Evolutionary conservation across 2,888 invertebrate genomes (phyloP), one percentile per base, ranked within the genome.

Genomic region (Cartodere bifasciata): DNA sequence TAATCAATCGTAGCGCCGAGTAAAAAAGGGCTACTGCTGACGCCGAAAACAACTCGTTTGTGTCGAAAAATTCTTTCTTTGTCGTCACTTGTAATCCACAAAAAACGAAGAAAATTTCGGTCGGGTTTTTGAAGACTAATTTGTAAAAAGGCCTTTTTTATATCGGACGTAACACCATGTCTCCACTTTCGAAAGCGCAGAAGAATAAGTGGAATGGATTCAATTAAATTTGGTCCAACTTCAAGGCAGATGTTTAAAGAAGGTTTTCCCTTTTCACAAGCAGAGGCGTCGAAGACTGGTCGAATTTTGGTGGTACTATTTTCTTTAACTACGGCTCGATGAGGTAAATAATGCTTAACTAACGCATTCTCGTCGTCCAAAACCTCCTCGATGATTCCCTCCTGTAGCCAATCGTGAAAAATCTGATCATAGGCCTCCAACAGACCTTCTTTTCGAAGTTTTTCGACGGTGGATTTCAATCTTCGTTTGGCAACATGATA

Each of bases 101-200:
- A 32, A 35, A 52, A 52, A 24, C 41, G 17, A 1, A 50, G 28
- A 32, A 36, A 48, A 28, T 49, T 37, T 27, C 52, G 28, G 25
- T 55, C 48, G 4, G 35, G 21, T 34, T 36, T 16, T 4, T 34
- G 14, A 1, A 49, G 13, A 21, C 35, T 36, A n/a, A 53, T 48
- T 38, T 48, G 49, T 10, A 48, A 34, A 35, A 54, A 53, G 1
- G 49, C 52, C 28, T 48, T 47, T 10, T 36, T 17, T 3, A 55
- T 51, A 34, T 51, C 48, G 4, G 47, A 29, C 3, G 40, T 33
- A 1, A 45, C 39, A 4, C 44, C 49, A 28, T 44, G 33, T 26
- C 29, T 36, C 13, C 29, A 14, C 6, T 32, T 14, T n/a, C 42
- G 31, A 35, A 48, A 47, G 24, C 32, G 30, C 7, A 35, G 20